These are phyloP conservation scores for Subanguina moxae DNA, from an alignment of 1,140 invertebrate species.

Conservation along the genomic window DNA sequence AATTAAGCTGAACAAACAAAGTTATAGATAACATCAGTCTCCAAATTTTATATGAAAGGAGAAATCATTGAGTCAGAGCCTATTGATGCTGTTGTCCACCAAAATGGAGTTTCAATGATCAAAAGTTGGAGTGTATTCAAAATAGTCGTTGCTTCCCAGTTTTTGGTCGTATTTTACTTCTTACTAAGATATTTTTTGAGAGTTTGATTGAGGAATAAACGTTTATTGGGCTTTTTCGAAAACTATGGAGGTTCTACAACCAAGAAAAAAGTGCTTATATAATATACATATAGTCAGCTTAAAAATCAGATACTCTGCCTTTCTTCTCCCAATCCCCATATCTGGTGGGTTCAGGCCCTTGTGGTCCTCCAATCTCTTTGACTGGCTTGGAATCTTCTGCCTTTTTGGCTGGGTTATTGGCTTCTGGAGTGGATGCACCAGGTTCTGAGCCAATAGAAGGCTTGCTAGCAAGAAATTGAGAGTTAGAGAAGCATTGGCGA, in stretches of 20 bases:
- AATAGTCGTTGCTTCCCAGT: too few species aligned
- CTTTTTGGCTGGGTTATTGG: neutral
- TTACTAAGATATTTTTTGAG: too few species aligned
- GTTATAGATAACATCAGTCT: neutral
- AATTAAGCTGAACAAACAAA: neutral
- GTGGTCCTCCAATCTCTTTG: slow-evolving; percentile 80
- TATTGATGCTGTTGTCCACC: neutral
- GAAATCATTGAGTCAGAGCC: neutral
- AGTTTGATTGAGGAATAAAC: too few species aligned
- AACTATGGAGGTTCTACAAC: too few species aligned
- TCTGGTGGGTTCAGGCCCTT: slow-evolving; percentile 92
- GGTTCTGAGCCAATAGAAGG: too few species aligned
- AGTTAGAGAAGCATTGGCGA: too few species aligned
- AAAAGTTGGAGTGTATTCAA: too few species aligned
- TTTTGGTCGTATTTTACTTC: too few species aligned
- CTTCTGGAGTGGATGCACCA: neutral
- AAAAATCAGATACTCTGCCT: slow-evolving; percentile 92
- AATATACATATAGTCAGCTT: slow-evolving; percentile 42
- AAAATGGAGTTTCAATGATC: neutral
- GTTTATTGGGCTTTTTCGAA: too few species aligned
- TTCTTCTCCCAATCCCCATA: slow-evolving; percentile 99
- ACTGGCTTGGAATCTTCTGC: neutral
- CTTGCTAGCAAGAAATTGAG: too few species aligned
- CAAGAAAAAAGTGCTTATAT: too few species aligned
- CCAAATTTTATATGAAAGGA: slow-evolving; percentile 17